These are phyloP conservation scores for Homarus americanus DNA, from an alignment of 1,140 invertebrate species.

Conservation along the genomic window DNA sequence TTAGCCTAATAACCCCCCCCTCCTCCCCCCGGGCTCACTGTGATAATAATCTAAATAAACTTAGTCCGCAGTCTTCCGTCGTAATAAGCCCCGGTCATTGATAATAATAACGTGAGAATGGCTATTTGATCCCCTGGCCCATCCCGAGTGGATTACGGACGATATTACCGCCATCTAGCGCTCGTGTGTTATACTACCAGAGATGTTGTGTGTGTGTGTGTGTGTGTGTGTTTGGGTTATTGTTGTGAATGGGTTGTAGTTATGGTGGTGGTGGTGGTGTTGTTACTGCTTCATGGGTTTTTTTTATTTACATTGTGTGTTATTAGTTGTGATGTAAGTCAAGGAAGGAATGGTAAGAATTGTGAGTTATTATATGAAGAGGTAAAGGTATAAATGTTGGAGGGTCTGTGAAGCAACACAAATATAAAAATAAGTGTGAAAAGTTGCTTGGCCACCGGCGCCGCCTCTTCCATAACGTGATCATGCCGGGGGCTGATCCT, in stretches of 20 bases:
- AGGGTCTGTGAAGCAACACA: conserved; percentile 12
- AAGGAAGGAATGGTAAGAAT: no score
- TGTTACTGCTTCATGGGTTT: background rate
- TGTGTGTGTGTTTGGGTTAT: no score
- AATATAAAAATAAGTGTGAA: conserved; percentile 62
- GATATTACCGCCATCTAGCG: conserved; percentile 41
- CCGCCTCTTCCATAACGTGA: conserved; percentile 59
- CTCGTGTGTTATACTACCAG: background rate
- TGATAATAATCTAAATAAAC: conserved; percentile 63
- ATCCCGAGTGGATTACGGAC: conserved; percentile 57
- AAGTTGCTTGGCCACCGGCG: conserved; percentile 30
- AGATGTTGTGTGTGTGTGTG: background rate
- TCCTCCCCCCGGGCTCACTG: conserved; percentile 35
- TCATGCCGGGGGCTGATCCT: conserved; percentile 56
- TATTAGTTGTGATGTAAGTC: background rate
- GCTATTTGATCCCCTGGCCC: conserved; percentile 50
- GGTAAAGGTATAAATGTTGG: background rate
- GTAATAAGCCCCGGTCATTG: conserved; percentile 55
- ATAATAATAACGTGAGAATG: conserved; percentile 64
- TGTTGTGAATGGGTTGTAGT: no score
- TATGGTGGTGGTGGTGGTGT: no score
- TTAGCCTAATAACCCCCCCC: background rate
- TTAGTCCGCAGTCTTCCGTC: conserved; percentile 54
- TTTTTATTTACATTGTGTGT: background rate
- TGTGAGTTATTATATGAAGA: no score